These are phyloP conservation scores for Pristiophorus japonicus DNA, from an alignment of 2,113 vertebrate species.

Conservation along the genomic window DNA sequence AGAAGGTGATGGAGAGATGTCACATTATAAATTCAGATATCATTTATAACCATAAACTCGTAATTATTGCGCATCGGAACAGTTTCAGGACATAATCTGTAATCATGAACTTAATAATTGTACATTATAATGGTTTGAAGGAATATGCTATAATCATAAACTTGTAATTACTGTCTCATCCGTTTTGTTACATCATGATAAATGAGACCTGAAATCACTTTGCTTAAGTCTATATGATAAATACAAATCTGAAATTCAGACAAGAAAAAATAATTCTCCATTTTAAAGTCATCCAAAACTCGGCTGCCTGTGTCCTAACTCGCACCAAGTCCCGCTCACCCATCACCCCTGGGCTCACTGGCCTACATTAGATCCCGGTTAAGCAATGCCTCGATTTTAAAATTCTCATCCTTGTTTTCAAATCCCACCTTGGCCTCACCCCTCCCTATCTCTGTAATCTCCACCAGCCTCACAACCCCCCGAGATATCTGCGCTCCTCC, in stretches of 20 bases:
- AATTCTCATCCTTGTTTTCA: no score
- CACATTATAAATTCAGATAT: conserved; percentile 13
- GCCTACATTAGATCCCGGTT: no score
- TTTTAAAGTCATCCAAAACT: no score
- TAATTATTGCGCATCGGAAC: conserved; percentile 16
- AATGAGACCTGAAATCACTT: background rate
- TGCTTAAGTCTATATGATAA: background rate
- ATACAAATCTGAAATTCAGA: background rate
- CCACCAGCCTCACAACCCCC: no score
- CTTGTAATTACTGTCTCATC: conserved; percentile 24
- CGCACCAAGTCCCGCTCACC: no score
- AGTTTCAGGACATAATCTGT: conserved; percentile 30
- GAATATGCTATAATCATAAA: conserved; percentile 14
- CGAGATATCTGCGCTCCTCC: no score
- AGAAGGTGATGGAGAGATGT: conserved; percentile 20
- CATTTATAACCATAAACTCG: conserved; percentile 23
- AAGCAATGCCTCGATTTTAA: no score
- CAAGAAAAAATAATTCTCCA: background rate
- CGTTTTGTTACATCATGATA: background rate
- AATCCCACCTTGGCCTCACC: no score
- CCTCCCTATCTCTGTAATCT: no score
- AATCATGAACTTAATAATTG: conserved; percentile 27
- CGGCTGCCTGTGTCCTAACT: no score
- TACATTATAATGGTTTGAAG: conserved; percentile 22
- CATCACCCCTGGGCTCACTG: no score